phyloP scores from a whole-genome alignment of 2,797 vertebrate genomes.

The Perdix hodgsoniae region DNA sequence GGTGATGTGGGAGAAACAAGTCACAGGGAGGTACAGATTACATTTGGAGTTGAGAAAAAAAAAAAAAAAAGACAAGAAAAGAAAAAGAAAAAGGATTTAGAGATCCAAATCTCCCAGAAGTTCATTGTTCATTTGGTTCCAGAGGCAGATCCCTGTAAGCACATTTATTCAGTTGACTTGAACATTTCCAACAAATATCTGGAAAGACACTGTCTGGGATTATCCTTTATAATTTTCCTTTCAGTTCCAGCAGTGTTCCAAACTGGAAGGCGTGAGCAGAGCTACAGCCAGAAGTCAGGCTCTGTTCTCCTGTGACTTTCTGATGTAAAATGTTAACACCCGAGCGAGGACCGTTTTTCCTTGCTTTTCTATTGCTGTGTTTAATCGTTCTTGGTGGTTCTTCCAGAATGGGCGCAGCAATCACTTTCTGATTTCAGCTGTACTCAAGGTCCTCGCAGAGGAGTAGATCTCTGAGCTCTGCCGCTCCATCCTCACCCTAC shows the following conservation, averaged over 20 bases:
- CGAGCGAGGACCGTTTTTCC: background rate
- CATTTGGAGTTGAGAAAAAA: background rate
- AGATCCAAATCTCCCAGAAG: background rate
- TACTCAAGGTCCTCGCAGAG: background rate
- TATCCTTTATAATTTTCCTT: conserved; percentile 29
- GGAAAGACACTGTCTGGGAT: conserved; percentile 21
- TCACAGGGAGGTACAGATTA: background rate
- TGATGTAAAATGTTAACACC: background rate
- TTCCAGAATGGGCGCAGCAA: background rate
- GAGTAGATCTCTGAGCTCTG: background rate
- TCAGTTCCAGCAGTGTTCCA: background rate
- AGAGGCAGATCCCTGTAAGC: background rate
- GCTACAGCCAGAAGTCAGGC: background rate
- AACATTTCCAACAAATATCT: conserved; percentile 26
- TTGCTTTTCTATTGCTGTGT: background rate
- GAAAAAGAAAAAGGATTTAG: background rate
- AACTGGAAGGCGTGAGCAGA: background rate
- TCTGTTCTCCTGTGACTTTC: background rate
- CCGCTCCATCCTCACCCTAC: background rate
- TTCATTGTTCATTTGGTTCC: background rate
- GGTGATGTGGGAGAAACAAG: background rate
- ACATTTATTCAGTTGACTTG: background rate
- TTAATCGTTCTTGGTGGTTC: conserved; percentile 2
- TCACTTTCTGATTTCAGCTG: conserved; percentile 26
- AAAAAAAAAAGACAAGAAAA: background rate